These are phyloP conservation scores for Oikopleura albicans DNA, from an alignment of 23 tunicate species.

Conservation along the genomic window DNA sequence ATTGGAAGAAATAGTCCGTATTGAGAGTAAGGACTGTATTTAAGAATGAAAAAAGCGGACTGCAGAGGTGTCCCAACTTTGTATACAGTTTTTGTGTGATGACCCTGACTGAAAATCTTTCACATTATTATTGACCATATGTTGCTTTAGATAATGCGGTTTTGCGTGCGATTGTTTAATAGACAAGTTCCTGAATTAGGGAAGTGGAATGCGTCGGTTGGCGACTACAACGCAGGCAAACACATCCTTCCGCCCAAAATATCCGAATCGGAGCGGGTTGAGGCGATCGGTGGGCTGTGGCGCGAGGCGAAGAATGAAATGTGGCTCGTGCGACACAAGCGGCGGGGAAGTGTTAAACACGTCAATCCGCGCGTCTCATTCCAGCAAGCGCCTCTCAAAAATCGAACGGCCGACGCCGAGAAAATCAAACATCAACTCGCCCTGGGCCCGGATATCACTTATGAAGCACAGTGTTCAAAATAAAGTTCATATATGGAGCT, in stretches of 20 bases:
- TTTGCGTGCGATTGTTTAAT: neutral
- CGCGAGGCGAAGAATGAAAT: neutral
- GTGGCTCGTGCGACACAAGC: constrained; percentile 6
- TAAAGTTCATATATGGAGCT: no score
- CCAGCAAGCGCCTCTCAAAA: neutral
- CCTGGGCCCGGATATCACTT: constrained; percentile 5
- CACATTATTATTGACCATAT: no score
- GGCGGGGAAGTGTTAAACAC: neutral
- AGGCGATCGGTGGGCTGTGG: neutral
- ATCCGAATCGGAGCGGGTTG: neutral
- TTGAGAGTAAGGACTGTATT: no score
- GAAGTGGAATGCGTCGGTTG: neutral
- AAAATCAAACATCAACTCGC: neutral
- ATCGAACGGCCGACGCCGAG: neutral
- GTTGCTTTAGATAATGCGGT: neutral
- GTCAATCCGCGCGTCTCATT: neutral
- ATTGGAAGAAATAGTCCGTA: no score
- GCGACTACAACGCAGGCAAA: neutral
- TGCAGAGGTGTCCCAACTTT: no score
- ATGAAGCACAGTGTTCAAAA: no score
- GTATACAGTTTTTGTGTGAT: no score
- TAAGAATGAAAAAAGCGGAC: no score
- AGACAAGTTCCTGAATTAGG: neutral
- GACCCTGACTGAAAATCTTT: no score
- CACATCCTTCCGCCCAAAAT: neutral